Base-by-base conservation (phyloP, 2,797 vertebrate species). In the Halcyon badia region DNA sequence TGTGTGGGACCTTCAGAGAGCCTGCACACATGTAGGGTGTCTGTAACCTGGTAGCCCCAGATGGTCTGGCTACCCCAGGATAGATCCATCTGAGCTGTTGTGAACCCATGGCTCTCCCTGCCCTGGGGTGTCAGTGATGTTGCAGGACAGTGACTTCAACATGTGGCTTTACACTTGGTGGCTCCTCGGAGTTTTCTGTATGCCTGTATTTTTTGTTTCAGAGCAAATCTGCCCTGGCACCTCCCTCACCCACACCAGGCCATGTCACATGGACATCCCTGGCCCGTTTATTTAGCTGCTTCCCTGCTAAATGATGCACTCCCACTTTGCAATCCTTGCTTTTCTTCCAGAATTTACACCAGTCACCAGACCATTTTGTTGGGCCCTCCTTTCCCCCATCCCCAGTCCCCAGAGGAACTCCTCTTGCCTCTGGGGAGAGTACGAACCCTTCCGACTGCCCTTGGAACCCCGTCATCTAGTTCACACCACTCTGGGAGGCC, bases 1-100 rank as follows among this genome's bases (percentile, higher is more conserved):
- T 33, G 44, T 31, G 44, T 3, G 2, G 44, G 37, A 24, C 57
- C 52, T 42, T 42, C 48, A 17, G 79, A 41, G 44, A n/a, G 22
- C 20, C 37, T 37, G 30, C n/a, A 42, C 11, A 48, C 2, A 0
- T 0, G 2, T 3, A 52, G 31, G 18, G 3, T 48, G 22, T 7
- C 25, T n/a, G 57, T 20, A 42, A n/a, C 33, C 57, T 70, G 33
- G n/a, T 24, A 33, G 41, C 33, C 56, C 54, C 25, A 56, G 51
- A 14, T 49, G 33, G 42, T 49, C 33, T 10, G 35, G 33, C 41
- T 56, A 44, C n/a, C 91, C 35, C 66, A 20, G 46, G n/a, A 25
- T 11, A 25, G 1, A 1, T 28, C 33, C 1, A 5, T 11, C 28
- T 30, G 28, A 39, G 4, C 51, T 10, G 4, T 18, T 54, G 19